Evolutionary conservation across 2,797 vertebrate genomes (phyloP), one percentile per base, ranked within the genome.

Genomic region (Eurystomus glaucurus): DNA sequence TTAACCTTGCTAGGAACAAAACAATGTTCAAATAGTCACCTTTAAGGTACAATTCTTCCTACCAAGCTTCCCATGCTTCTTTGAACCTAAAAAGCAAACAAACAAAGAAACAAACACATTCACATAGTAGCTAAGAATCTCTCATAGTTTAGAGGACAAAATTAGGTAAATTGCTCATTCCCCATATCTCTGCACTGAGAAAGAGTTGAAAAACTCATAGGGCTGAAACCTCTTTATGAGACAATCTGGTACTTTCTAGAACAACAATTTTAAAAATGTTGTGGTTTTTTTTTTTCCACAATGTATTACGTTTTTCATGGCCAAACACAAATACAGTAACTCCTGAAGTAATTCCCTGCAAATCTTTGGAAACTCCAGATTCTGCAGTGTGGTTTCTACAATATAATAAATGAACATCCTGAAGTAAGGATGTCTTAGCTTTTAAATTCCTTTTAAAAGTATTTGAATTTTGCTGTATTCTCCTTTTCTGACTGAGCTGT

Each of bases 61-160:
- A 83, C 35, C 18, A 61, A 91, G 61, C 33, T 91, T 85, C 70
- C 83, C 83, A 84, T 81, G 88, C 60, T 92, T 95, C 85, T 75
- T 62, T 88, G 84, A 91, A 94, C 75, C 50, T 93, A 88, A 86
- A 88, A 85, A 61, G 50, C 21, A 90, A 58, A 23, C 46, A 83
- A 72, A 55, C 60, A 85, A 48, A 77, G 35, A 91, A 80, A 72
- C 54, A 85, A 54, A 93, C n/a, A 80, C 39, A 91, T 86, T 85
- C 87, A 61, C 58, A 54, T 83, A 86, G 46, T 83, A 93, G 35
- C 46, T 83, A 74, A 70, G 80, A 88, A 88, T 77, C 46, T 94
- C 54, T 84, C 64, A 22, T 81, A 35, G 18, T 66, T 93, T 71
- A 33, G 54, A 90, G 64, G 55, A 90, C 60, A 94, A 86, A 87